phyloP scores from a whole-genome alignment of 2,888 invertebrate genomes.

The Polyploca ridens region DNA sequence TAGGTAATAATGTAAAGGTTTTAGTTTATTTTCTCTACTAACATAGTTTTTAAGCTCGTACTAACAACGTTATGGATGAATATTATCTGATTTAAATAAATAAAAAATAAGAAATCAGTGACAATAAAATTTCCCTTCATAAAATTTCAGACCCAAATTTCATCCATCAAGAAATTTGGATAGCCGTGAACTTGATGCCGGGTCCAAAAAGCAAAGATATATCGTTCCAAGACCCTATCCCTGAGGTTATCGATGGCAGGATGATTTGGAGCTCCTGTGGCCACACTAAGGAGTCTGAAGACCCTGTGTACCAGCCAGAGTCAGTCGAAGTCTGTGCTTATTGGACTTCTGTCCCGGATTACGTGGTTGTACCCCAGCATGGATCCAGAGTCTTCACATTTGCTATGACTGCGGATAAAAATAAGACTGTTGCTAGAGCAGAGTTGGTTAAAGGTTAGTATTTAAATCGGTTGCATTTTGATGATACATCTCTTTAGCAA shows the following conservation, averaged over 20 bases:
- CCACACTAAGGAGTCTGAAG: slow-evolving; percentile 69
- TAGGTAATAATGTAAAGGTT: no score
- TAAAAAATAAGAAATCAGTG: no score
- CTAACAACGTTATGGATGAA: no score
- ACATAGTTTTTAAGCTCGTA: no score
- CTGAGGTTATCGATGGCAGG: slow-evolving; percentile 67
- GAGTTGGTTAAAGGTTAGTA: slow-evolving; percentile 70
- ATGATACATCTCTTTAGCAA: no score
- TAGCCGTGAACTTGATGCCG: slow-evolving; percentile 71
- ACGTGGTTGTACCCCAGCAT: slow-evolving; percentile 75
- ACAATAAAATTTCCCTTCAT: slow-evolving; percentile 14
- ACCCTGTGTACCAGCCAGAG: slow-evolving; percentile 63
- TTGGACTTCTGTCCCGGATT: slow-evolving; percentile 79
- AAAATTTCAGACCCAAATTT: slow-evolving; percentile 70
- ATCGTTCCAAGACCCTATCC: slow-evolving; percentile 62
- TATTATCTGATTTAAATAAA: no score
- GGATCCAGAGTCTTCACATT: slow-evolving; percentile 78
- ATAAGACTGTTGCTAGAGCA: slow-evolving; percentile 71
- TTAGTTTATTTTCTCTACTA: no score
- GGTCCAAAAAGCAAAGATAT: slow-evolving; percentile 72
- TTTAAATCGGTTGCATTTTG: not conserved
- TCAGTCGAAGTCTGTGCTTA: slow-evolving; percentile 72
- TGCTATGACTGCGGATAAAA: slow-evolving; percentile 81
- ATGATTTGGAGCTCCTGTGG: slow-evolving; percentile 73
- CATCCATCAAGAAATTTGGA: slow-evolving; percentile 75